Conservation (phyloP, 2,113 vertebrate species). For the Oreochromis niloticus region DNA sequence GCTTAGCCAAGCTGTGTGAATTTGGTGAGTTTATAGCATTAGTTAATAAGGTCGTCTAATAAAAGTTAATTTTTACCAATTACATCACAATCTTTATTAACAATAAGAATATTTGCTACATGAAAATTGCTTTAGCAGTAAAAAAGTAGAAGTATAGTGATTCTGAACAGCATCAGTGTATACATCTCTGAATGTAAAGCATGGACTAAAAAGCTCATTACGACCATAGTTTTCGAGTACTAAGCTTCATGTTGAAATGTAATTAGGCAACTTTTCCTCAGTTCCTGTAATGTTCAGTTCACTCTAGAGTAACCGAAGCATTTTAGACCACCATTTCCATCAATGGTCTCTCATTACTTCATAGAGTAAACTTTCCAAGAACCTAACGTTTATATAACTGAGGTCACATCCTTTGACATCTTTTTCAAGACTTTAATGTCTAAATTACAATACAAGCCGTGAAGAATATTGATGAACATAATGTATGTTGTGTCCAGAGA, state of each 20-base stretch:
- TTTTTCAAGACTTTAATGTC: not conserved
- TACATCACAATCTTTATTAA: not conserved
- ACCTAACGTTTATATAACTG: not conserved
- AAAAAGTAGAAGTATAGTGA: not conserved
- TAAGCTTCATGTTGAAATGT: not conserved
- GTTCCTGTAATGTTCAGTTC: not conserved
- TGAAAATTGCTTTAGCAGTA: not conserved
- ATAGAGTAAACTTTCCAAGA: constrained; percentile 26
- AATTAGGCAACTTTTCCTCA: constrained; percentile 2
- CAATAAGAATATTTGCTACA: not conserved
- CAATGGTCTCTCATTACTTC: not conserved
- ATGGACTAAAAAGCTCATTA: not conserved
- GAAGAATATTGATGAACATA: not conserved
- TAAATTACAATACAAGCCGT: constrained; percentile 1
- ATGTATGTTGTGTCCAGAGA: not conserved
- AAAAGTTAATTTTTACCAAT: not conserved
- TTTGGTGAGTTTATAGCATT: not conserved
- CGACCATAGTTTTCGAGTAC: not conserved
- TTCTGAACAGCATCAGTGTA: not conserved
- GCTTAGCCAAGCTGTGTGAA: not conserved
- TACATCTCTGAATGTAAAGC: not conserved
- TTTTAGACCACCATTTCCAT: not conserved
- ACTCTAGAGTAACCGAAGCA: not conserved
- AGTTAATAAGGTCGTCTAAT: not conserved
- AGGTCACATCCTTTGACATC: constrained; percentile 9